Base-by-base conservation (phyloP, 2,888 invertebrate species). In the Formica aserva region DNA sequence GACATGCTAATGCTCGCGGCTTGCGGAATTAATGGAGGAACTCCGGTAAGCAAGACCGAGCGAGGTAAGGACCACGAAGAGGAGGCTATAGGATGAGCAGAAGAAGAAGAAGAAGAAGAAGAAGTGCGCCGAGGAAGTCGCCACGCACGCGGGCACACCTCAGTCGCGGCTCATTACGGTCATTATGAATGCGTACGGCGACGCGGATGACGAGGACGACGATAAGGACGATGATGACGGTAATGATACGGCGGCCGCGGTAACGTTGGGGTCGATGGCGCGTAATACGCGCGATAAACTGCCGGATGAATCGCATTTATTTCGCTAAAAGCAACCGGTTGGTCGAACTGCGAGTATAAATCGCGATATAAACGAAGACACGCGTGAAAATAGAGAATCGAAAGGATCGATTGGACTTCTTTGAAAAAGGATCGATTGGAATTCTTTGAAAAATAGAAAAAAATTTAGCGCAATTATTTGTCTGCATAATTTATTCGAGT, bases 1-100 rank as follows among this genome's bases (percentile, higher is more conserved):
- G 86, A 89, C 87, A 92, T 91, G 91, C 89, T 91, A 92, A 92
- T 91, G 90, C 82, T 62, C 74, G 80, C 45, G 60, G 86, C 84
- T 87, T 80, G 86, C 72, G 78, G 88, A 92, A 91, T 91, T 89
- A 91, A 91, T 91, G 90, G 89, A 83, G 84, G 81, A 86, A 88
- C 86, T 85, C 84, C 83, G 86, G 82, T 82, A 81, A 86, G 66
- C 69, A 45, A 78, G 81, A 82, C 57, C 66, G 63, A 26, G 38
- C 38, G 35, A 65, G 45, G 48, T 15, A 41, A 72, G 67, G 82
- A 57, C 57, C 48, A 29, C 52, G 81, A 72, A 62, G 60, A 62
- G 41, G 6, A 75, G 52, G 15, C 52, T 63, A 35, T 35, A 52
- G 63, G 48, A 67, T 45, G 52, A 65, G 48, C 26, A 57, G 13